Evolutionary conservation across 2,888 invertebrate species (phyloP).

Genomic region (Agrochola lychnidis): DNA sequence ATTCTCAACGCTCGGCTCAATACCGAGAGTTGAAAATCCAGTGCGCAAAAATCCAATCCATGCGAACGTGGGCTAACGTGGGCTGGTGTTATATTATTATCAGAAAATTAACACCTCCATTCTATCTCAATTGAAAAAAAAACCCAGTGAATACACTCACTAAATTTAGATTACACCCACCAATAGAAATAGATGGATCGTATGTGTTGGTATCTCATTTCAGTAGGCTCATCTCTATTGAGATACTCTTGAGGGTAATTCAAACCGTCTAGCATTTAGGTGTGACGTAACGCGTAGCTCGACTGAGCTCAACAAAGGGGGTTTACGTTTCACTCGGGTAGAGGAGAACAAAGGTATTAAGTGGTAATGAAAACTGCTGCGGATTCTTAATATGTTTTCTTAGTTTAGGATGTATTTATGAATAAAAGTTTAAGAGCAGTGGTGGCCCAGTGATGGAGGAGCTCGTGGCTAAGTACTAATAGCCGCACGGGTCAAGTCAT

Average conservation of each 20-base stretch:
- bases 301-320: conserved; percentile 17
- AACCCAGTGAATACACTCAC: not conserved
- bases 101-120: not conserved
- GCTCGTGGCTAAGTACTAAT: too few species aligned
- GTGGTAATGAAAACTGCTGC: not conserved
- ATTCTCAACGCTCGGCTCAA: too few species aligned
- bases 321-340: not conserved
- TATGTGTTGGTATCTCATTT: conserved; percentile 38
- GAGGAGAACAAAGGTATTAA: conserved; percentile 15
- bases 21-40: too few species aligned
- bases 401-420: not conserved
- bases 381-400: not conserved
- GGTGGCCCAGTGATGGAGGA: too few species aligned
- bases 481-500: too few species aligned
- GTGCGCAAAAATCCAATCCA: too few species aligned
- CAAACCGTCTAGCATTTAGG: conserved; percentile 31
- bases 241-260: conserved; percentile 43
- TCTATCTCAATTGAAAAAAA: not conserved
- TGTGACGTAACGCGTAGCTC: conserved; percentile 39
- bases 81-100: not conserved
- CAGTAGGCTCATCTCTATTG: conserved; percentile 36
- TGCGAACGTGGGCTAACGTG: not conserved
- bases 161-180: conserved; percentile 3
- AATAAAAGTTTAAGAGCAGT: too few species aligned
- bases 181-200: conserved; percentile 34